Conservation (phyloP, 2,113 vertebrate species). For the Centropus unirufus region DNA sequence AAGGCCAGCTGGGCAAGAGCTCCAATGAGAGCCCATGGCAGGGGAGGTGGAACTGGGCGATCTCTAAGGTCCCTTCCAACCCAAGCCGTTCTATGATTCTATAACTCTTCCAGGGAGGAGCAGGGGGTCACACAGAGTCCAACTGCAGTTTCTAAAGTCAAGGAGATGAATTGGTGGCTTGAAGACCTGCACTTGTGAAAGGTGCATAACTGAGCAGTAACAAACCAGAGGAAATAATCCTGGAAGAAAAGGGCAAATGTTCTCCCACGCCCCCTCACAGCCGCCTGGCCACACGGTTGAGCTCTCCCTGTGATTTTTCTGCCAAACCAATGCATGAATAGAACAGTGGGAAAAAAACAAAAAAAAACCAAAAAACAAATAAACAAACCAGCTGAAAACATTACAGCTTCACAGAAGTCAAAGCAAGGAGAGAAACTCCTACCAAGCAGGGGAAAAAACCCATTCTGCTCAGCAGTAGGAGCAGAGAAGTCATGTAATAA, state of each 20-base stretch:
- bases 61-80: no score
- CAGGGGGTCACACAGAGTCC: not conserved
- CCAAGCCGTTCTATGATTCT: no score
- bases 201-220: not conserved
- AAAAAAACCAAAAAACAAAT: no score
- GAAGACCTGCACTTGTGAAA: not conserved
- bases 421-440: not conserved
- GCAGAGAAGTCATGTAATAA: not conserved
- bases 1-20: not conserved
- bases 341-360: not conserved
- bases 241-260: not conserved
- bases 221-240: not conserved
- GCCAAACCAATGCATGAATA: not conserved
- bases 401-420: not conserved
- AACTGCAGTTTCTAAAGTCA: not conserved
- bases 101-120: not conserved
- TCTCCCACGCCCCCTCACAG: not conserved
- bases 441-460: not conserved
- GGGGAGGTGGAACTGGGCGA: no score
- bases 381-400: not conserved
- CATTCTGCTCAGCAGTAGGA: not conserved
- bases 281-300: not conserved
- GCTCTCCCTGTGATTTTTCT: not conserved
- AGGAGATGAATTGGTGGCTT: not conserved
- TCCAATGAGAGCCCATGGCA: no score